Percentiles rank a stretch among this genome's conserved stretches.
Evolutionary conservation across 2,888 invertebrate genomes (phyloP).

Genomic region (Endotricha flammealis): DNA sequence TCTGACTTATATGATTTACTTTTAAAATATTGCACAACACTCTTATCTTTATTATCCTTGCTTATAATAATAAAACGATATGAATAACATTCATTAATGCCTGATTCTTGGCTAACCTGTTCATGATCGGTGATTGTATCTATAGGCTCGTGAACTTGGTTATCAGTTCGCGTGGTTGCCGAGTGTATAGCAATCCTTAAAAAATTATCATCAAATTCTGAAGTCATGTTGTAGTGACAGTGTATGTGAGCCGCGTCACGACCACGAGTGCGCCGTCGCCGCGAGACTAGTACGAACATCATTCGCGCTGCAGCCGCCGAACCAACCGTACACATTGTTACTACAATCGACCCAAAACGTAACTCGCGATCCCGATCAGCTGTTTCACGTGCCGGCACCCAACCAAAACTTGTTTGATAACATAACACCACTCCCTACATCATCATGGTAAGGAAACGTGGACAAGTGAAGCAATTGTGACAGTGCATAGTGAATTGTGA

Average conservation of each 20-base stretch:
- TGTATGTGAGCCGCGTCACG: conserved; percentile 54
- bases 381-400: conserved; percentile 45
- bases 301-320: conserved; percentile 66
- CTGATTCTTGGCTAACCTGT: conserved; percentile 41
- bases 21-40: neutral
- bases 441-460: conserved; percentile 63
- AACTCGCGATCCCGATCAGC: conserved; percentile 57
- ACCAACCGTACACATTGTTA: conserved; percentile 47
- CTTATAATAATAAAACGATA: conserved; percentile 27
- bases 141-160: conserved; percentile 46
- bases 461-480: conserved; percentile 43
- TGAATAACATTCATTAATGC: conserved; percentile 42
- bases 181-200: conserved; percentile 58
- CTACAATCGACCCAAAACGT: conserved; percentile 28
- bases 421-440: conserved; percentile 31
- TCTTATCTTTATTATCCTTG: neutral
- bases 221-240: conserved; percentile 31
- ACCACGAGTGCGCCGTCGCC: conserved; percentile 61
- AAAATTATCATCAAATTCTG: conserved; percentile 55
- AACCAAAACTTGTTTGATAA: conserved; percentile 42
- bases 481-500: conserved; percentile 43
- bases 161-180: conserved; percentile 57
- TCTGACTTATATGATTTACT: too few species aligned
- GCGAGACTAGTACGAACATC: conserved; percentile 45
- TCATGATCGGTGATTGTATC: conserved; percentile 44